A percentile compares a stretch with the other conserved stretches of the same genome.
These are phyloP conservation scores for Corythornis vintsioides DNA, from an alignment of 2,113 vertebrate species.

Conservation along the genomic window DNA sequence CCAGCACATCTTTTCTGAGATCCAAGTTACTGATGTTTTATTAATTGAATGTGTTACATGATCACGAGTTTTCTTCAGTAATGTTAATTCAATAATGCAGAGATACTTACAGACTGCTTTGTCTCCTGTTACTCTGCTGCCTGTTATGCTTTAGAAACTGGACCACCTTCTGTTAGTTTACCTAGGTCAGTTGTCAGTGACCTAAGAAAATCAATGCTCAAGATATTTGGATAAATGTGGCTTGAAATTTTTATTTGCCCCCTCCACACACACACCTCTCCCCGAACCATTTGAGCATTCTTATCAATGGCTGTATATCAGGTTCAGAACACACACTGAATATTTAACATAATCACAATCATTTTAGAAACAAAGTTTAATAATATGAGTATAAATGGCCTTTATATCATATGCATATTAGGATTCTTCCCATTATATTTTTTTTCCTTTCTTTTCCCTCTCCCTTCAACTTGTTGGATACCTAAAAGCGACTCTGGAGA, in stretches of 20 bases:
- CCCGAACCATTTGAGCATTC: neutral
- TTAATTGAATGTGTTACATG: slow-evolving; percentile 26
- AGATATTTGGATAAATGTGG: neutral
- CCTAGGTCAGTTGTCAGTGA: slow-evolving; percentile 28
- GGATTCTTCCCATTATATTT: neutral
- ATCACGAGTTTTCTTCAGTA: neutral
- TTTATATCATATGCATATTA: slow-evolving; percentile 58
- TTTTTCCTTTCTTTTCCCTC: neutral
- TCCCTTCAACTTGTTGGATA: slow-evolving; percentile 73
- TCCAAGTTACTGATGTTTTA: slow-evolving; percentile 6
- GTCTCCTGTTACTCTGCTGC: neutral
- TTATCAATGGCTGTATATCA: neutral
- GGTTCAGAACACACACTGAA: neutral
- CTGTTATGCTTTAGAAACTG: neutral
- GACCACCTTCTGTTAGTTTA: slow-evolving; percentile 37
- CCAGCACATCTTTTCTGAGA: slow-evolving; percentile 48
- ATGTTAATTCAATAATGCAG: neutral
- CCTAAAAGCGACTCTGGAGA: slow-evolving; percentile 82
- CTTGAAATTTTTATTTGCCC: neutral
- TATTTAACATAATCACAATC: slow-evolving; percentile 28
- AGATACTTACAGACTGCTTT: slow-evolving; percentile 34
- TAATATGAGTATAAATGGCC: neutral
- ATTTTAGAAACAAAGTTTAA: slow-evolving; percentile 35
- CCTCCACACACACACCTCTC: no score
- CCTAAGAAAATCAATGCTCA: slow-evolving; percentile 47